Conservation (phyloP, 64 coral and sea anemone species). For the Actinia equina region DNA sequence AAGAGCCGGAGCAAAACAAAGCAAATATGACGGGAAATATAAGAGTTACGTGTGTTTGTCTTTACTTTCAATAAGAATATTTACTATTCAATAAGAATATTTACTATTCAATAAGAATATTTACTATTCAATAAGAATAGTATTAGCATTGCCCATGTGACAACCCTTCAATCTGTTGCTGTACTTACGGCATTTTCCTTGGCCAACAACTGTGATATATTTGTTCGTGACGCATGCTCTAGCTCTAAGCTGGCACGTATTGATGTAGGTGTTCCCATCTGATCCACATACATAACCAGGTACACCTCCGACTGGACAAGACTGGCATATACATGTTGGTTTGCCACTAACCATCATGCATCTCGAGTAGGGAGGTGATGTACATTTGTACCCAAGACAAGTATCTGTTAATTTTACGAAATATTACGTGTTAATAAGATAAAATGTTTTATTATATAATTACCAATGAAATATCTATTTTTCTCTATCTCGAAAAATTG, state of each 20-base stretch:
- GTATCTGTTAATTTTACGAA: neutral
- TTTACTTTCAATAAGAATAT: no score
- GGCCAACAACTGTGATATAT: neutral
- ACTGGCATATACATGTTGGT: neutral
- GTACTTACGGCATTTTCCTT: constrained; percentile 10
- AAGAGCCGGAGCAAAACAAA: no score
- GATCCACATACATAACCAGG: constrained; percentile 20
- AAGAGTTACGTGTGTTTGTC: no score
- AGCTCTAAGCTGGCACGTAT: constrained; percentile 13
- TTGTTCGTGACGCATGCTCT: constrained; percentile 13
- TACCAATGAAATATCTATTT: no score
- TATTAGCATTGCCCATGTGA: neutral
- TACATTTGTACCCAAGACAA: neutral
- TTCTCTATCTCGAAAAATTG: no score
- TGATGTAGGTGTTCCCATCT: constrained; percentile 10
- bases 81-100: no score
- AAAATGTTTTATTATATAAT: no score
- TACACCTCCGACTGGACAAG: neutral
- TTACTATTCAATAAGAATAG: no score
- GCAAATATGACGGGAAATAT: no score
- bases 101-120: no score
- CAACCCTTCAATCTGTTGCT: no score
- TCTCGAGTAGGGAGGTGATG: constrained; percentile 11
- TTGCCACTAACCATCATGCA: neutral
- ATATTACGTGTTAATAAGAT: no score